Base-by-base conservation (phyloP, 2,113 vertebrate species). In the Podocnemis expansa region DNA sequence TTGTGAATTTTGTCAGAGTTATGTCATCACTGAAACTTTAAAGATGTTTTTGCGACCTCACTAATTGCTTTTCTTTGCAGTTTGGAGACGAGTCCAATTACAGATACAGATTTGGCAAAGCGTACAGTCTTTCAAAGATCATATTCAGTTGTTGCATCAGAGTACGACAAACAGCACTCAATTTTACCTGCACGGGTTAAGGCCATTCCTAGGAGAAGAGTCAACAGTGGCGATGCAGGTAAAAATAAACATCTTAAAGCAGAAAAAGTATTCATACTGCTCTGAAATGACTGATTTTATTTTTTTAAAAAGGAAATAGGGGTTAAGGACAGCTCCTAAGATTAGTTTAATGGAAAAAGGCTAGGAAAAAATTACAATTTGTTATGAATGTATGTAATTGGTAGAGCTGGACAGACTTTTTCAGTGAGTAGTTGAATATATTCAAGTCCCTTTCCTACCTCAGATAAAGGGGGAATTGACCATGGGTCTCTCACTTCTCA, bases 181-280 rank as follows among this genome's bases (percentile, higher is more conserved):
- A 99, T 99, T n/a, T 98, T 99, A 81, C 99, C 99, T 84, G 99
- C 99, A 22, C 98, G 99, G 52, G 98, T 99, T 60, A 99, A 99
- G 94, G 99, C 99, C 10, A 99, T 99, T 83, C 99, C 99, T 80
- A 98, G 99, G 85, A 99, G 99, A 84, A 98, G 99, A 96, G 99
- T 99, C 60, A 99, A 99, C 94, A 99, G 99, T 81, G 99, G 99
- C 29, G 99, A 99, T 94, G 99, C 99, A 6, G 99, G 99, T 99
- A 97, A 97, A 94, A 93, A 80, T 55, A 92, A n/a, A 16, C 19
- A 3, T 14, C 19, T 67, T 52, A 25, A 52, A 29, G 67, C 29
- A 16, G 31, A 21, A 25, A 79, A 49, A 49, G 21, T 4, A 12
- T 3, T 89, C 5, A 17, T 55, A 27, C 47, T 81, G 3, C 52